Conservation (phyloP, 2,113 vertebrate genomes). For the Hippolais icterina region DNA sequence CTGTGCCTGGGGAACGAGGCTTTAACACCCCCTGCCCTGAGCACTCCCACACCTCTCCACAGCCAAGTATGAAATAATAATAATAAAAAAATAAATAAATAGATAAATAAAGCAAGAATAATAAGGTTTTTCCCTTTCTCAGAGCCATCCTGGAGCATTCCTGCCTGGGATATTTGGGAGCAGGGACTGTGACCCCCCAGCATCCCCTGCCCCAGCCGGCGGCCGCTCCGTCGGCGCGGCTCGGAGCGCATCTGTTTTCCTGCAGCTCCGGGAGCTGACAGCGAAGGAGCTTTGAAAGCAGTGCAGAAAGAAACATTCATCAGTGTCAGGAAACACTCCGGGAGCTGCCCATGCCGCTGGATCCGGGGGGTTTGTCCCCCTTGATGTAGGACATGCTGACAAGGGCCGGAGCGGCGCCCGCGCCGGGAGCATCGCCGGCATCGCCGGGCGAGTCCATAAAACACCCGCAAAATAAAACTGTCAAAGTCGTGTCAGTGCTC, state of each 20-base stretch:
- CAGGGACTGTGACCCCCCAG: background rate
- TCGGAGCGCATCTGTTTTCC: background rate
- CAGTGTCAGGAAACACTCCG: slow-evolving; percentile 20
- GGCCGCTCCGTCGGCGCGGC: background rate
- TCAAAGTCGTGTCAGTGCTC: slow-evolving; percentile 57
- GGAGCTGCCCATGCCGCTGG: background rate
- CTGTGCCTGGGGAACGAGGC: background rate
- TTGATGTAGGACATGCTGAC: slow-evolving; percentile 59
- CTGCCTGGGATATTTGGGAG: background rate
- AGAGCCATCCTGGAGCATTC: background rate
- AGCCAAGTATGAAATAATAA: background rate
- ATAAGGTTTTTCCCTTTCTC: fast-evolving
- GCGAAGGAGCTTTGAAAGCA: background rate
- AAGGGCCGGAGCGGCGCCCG: background rate
- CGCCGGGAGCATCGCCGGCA: slow-evolving; percentile 1
- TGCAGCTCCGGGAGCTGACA: background rate
- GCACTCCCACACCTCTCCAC: background rate
- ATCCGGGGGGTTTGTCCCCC: background rate
- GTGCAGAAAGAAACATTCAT: slow-evolving; percentile 64
- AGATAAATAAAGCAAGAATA: too few relatives aligned
- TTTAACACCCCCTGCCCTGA: background rate
- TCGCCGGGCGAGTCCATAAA: slow-evolving; percentile 47
- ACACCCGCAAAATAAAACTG: slow-evolving; percentile 53
- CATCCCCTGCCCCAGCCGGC: background rate
- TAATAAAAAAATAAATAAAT: too few relatives aligned